phyloP scores from a whole-genome alignment of 2,888 invertebrate genomes.

The Sycophila texana region DNA sequence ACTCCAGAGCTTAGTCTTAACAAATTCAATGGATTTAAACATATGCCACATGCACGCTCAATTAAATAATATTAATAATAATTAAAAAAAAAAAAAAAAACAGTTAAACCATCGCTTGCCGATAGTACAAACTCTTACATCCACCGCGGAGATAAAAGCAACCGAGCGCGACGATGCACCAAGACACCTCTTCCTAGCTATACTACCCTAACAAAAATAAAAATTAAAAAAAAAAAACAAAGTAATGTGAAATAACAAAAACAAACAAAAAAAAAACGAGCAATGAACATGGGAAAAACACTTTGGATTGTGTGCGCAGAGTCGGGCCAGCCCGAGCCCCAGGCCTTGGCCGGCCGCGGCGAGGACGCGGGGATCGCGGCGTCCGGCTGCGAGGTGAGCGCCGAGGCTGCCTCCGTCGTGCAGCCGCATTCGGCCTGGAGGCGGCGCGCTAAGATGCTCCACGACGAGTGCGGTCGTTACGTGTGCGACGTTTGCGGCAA shows the following conservation, averaged over 20 bases:
- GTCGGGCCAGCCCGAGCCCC: slow-evolving; percentile 51
- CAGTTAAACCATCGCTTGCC: not conserved
- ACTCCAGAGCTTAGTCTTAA: slow-evolving; percentile 27
- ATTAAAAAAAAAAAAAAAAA: not conserved
- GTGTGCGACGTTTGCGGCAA: slow-evolving; percentile 76
- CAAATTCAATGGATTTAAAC: not conserved
- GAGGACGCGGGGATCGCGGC: slow-evolving; percentile 51
- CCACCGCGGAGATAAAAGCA: not conserved
- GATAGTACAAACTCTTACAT: not conserved
- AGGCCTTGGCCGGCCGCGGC: slow-evolving; percentile 39
- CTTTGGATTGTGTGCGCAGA: slow-evolving; percentile 76
- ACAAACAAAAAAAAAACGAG: too few relatives aligned
- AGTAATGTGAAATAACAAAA: slow-evolving; percentile 59
- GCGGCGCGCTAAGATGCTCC: slow-evolving; percentile 71
- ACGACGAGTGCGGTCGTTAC: slow-evolving; percentile 73
- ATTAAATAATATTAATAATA: not conserved
- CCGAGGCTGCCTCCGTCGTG: too few relatives aligned
- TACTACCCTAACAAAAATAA: slow-evolving; percentile 50
- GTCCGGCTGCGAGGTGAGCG: slow-evolving; percentile 4
- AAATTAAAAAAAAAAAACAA: slow-evolving; percentile 46
- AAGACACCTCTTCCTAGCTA: slow-evolving; percentile 14
- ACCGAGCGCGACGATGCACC: slow-evolving; percentile 1
- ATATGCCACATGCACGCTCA: slow-evolving; percentile 41
- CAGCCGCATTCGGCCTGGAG: slow-evolving; percentile 55
- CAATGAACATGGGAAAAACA: slow-evolving; percentile 70